A percentile compares a stretch with the other conserved stretches of the same genome.
Conservation (phyloP, 1,140 invertebrate genomes). For the Bombus sylvicola region DNA sequence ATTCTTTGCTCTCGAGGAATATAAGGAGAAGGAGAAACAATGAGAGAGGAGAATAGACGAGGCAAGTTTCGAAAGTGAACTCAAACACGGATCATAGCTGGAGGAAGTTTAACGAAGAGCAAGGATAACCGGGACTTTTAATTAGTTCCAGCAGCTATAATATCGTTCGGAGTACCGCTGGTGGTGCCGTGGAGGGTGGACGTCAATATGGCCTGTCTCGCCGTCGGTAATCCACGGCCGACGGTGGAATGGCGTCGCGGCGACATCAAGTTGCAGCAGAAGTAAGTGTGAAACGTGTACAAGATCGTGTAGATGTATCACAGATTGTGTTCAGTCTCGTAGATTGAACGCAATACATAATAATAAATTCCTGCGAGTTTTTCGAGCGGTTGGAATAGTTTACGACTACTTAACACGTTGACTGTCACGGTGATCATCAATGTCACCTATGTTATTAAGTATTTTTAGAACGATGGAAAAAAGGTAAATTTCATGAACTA, state of each 20-base stretch:
- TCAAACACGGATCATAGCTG: slow-evolving; percentile 50
- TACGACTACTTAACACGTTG: no score
- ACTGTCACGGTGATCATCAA: no score
- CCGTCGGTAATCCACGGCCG: slow-evolving; percentile 84
- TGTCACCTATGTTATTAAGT: no score
- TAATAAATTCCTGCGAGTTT: not conserved
- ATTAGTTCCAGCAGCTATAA: slow-evolving; percentile 85
- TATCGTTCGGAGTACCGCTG: slow-evolving; percentile 84
- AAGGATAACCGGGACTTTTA: slow-evolving; percentile 53
- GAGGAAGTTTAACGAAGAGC: slow-evolving; percentile 50
- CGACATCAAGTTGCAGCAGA: slow-evolving; percentile 79
- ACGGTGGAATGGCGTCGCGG: slow-evolving; percentile 83
- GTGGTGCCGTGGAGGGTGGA: slow-evolving; percentile 83
- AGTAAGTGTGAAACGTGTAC: slow-evolving; percentile 60
- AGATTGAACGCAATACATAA: no score
- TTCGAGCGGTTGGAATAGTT: not conserved
- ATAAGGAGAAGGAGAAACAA: no score
- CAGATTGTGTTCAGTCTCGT: no score
- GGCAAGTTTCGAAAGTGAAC: slow-evolving; percentile 49
- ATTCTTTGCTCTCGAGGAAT: not conserved
- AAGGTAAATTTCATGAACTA: no score
- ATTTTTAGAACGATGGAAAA: no score
- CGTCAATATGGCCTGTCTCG: slow-evolving; percentile 84
- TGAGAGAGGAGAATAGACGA: not conserved
- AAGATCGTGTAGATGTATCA: not conserved